Conservation (phyloP, 2,888 invertebrate species). For the Drosophila peninsularis region DNA sequence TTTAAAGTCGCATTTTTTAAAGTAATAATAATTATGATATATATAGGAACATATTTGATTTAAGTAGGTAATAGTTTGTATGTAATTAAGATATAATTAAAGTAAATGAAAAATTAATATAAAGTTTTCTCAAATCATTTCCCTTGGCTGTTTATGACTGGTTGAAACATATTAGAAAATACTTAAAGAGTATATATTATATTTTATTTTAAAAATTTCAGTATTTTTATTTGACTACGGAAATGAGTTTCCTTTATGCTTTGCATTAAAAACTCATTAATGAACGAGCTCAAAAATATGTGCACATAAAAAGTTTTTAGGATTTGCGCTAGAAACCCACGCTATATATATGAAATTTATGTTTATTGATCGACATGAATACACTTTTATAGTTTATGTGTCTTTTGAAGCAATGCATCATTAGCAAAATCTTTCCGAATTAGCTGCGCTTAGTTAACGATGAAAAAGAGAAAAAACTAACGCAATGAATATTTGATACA, state of each 20-base stretch:
- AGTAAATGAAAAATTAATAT: not conserved
- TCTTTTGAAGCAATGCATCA: slow-evolving; percentile 46
- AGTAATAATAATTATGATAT: not conserved
- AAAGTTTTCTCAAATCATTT: not conserved
- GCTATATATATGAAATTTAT: not conserved
- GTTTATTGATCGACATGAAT: slow-evolving; percentile 11
- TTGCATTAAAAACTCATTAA: slow-evolving; percentile 2
- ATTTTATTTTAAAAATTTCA: not conserved
- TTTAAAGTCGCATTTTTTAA: slow-evolving; percentile 4
- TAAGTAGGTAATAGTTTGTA: not conserved
- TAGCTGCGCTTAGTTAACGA: slow-evolving; percentile 60
- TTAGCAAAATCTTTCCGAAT: slow-evolving; percentile 51
- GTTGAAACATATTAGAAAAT: not conserved
- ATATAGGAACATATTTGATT: not conserved
- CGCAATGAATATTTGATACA: not conserved
- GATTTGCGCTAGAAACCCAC: not conserved
- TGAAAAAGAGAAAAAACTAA: not conserved
- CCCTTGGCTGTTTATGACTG: not conserved
- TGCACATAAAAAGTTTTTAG: not conserved
- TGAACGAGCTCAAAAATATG: not conserved
- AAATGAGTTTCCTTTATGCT: not conserved
- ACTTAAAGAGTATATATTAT: not conserved
- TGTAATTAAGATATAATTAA: no score
- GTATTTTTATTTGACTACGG: not conserved
- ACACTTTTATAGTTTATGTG: slow-evolving; percentile 15